Conservation (phyloP, 2,113 vertebrate genomes). For the Melanotaenia duboulayi region DNA sequence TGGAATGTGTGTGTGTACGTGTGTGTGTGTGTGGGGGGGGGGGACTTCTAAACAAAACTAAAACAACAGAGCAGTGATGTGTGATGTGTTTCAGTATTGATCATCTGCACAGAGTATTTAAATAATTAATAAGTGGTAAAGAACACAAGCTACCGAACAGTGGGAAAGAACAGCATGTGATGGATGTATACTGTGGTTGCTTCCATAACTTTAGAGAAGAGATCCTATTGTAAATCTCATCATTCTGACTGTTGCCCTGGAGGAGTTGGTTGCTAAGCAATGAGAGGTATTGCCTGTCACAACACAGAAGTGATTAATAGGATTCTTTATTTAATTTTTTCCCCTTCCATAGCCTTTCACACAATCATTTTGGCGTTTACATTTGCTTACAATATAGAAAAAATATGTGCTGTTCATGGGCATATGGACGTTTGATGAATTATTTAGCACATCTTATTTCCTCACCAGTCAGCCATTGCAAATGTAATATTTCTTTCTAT, state of each 20-base stretch:
- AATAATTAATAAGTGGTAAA: constrained; percentile 53
- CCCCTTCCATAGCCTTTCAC: constrained; percentile 27
- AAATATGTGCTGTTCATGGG: constrained; percentile 29
- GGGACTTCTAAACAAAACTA: too few species aligned
- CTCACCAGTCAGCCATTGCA: constrained; percentile 7
- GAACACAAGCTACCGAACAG: constrained; percentile 18
- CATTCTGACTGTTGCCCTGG: constrained; percentile 49
- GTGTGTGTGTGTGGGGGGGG: too few species aligned
- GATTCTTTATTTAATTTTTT: constrained; percentile 53
- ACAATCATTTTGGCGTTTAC: constrained; percentile 31
- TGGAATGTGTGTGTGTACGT: too few species aligned
- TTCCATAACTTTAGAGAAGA: constrained; percentile 54
- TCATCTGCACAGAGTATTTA: constrained; percentile 10
- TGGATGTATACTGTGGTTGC: constrained; percentile 44
- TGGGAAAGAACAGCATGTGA: constrained; percentile 19
- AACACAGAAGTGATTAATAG: constrained; percentile 61
- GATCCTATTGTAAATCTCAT: constrained; percentile 58
- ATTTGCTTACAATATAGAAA: constrained; percentile 23
- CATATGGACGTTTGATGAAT: constrained; percentile 51
- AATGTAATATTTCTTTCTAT: constrained; percentile 29
- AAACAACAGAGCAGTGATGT: neutral
- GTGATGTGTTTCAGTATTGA: constrained; percentile 31
- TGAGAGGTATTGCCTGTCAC: constrained; percentile 60
- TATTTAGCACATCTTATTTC: constrained; percentile 46
- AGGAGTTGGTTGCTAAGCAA: constrained; percentile 69